These are phyloP conservation scores for Tenthredo distinguenda DNA, from an alignment of 2,888 invertebrate genomes.

Conservation along the genomic window DNA sequence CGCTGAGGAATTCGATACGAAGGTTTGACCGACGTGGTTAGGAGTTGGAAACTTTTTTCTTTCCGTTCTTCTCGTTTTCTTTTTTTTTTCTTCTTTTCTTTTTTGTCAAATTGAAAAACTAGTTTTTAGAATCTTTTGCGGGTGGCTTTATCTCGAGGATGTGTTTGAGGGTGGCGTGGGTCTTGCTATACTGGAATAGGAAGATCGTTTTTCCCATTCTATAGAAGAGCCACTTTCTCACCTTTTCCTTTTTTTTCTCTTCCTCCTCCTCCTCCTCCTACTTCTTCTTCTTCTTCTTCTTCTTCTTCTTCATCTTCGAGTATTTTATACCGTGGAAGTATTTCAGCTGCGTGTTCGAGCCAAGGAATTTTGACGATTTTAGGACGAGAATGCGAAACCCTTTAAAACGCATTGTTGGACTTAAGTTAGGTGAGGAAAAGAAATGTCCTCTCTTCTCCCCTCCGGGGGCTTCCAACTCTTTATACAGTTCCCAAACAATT, in stretches of 20 bases:
- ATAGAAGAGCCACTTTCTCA: not conserved
- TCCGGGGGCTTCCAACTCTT: not conserved
- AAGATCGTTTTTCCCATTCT: slow-evolving; percentile 10
- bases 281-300: not conserved
- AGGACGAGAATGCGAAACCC: slow-evolving; percentile 21
- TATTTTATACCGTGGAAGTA: not conserved
- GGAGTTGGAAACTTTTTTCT: not conserved
- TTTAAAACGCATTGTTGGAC: slow-evolving; percentile 21
- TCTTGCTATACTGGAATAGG: not conserved
- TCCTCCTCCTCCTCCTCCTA: not conserved
- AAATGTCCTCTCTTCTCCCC: not conserved
- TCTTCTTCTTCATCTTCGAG: not conserved
- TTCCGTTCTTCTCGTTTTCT: not conserved
- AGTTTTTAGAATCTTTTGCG: slow-evolving; percentile 23
- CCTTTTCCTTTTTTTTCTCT: not conserved
- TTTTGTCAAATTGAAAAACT: slow-evolving; percentile 20
- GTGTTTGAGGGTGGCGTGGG: not conserved
- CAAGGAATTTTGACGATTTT: slow-evolving; percentile 16
- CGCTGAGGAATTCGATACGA: slow-evolving; percentile 7
- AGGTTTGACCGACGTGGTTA: slow-evolving; percentile 7
- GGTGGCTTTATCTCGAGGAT: slow-evolving; percentile 5
- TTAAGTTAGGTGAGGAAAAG: slow-evolving; percentile 1
- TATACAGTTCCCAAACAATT: slow-evolving; percentile 66
- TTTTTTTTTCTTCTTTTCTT: not conserved
- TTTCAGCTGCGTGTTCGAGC: not conserved